Evolutionary conservation across 2,113 vertebrate genomes (phyloP).

Genomic region (Nothobranchius kuhntae): DNA sequence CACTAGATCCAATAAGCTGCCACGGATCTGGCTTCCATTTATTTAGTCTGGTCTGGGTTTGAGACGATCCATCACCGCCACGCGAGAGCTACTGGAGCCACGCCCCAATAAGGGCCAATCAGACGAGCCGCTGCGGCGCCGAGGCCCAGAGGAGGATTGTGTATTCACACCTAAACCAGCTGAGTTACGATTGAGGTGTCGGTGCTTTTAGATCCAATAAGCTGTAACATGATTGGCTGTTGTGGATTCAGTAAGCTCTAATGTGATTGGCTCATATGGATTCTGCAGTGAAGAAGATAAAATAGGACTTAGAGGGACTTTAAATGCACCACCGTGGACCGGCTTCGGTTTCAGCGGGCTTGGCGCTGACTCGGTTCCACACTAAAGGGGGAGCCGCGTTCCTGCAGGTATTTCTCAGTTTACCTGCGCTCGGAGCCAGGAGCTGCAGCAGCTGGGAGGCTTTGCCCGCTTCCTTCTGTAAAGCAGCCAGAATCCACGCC

Average conservation of each 20-base stretch:
- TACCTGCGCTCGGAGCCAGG: constrained; percentile 33
- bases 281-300: constrained; percentile 36
- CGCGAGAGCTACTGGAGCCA: constrained; percentile 49
- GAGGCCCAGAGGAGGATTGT: constrained; percentile 53
- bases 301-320: constrained; percentile 28
- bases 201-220: constrained; percentile 52
- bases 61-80: constrained; percentile 45
- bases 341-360: constrained; percentile 11
- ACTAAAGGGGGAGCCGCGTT: constrained; percentile 38
- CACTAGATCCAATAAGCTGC: constrained; percentile 12
- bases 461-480: constrained; percentile 44
- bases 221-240: constrained; percentile 55
- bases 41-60: constrained; percentile 17
- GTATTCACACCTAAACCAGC: constrained; percentile 53
- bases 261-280: constrained; percentile 58
- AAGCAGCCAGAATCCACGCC: constrained; percentile 29
- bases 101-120: constrained; percentile 54
- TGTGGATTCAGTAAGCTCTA: constrained; percentile 45
- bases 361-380: background rate
- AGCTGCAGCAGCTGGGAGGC: constrained; percentile 42
- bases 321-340: constrained; percentile 9
- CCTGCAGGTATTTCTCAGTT: constrained; percentile 56
- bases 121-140: constrained; percentile 38
- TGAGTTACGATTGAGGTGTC: constrained; percentile 46
- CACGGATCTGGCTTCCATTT: constrained; percentile 25